These are phyloP conservation scores for Nixonia krombeini DNA, from an alignment of 1,140 invertebrate species.

Conservation along the genomic window DNA sequence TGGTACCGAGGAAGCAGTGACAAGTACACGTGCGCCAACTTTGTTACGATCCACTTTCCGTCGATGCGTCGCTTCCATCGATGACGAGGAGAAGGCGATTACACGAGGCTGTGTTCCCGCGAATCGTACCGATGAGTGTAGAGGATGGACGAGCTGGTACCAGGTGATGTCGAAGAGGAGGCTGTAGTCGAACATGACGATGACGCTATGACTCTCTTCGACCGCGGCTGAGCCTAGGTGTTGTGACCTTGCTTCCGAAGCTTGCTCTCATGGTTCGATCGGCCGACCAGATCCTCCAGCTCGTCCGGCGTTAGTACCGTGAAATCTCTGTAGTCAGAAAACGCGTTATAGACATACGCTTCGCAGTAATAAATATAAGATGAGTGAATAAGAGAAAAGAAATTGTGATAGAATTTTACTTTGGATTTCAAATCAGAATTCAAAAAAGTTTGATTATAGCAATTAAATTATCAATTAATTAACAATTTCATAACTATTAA, in stretches of 20 bases:
- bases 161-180: conserved; percentile 63
- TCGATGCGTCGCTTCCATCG: conserved; percentile 1
- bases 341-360: too few species aligned
- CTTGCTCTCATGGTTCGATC: conserved; percentile 61
- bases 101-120: conserved; percentile 67
- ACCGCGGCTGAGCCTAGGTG: conserved; percentile 63
- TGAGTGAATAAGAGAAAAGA: too few species aligned
- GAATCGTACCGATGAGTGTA: conserved; percentile 67
- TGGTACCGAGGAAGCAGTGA: too few species aligned
- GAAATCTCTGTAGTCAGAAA: conserved; percentile 57
- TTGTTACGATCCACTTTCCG: conserved; percentile 4
- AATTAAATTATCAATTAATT: too few species aligned
- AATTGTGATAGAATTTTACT: too few species aligned
- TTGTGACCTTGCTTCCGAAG: conserved; percentile 62
- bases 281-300: conserved; percentile 62
- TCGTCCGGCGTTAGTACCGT: conserved; percentile 67
- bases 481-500: too few species aligned
- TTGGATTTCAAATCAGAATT: too few species aligned
- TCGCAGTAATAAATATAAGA: too few species aligned
- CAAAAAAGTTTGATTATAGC: too few species aligned
- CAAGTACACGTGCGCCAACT: neutral
- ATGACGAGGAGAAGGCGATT: conserved; percentile 6
- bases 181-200: conserved; percentile 63
- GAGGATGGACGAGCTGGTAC: conserved; percentile 64
- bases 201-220: conserved; percentile 60